A percentile compares a stretch with the other conserved stretches of the same genome.
Conservation (phyloP, 2,113 vertebrate genomes). For the Nicator chloris region DNA sequence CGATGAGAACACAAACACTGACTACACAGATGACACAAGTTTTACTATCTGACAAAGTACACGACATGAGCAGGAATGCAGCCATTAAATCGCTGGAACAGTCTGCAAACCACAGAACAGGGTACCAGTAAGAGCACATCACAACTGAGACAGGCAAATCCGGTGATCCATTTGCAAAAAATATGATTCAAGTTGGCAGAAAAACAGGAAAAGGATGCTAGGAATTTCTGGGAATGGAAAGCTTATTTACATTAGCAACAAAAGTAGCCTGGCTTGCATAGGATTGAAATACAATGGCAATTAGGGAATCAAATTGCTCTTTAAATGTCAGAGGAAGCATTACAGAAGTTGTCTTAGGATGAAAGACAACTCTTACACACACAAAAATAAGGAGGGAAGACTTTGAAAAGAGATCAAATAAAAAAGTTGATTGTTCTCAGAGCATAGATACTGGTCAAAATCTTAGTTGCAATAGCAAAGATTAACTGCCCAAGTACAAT, state of each 20-base stretch:
- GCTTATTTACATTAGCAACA: background rate
- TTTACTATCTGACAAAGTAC: background rate
- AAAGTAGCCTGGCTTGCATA: background rate
- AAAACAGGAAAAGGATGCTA: constrained; percentile 21
- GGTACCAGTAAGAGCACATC: background rate
- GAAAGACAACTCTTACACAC: background rate
- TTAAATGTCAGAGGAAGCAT: background rate
- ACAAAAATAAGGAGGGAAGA: background rate
- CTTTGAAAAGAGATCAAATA: background rate
- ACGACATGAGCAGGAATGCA: background rate
- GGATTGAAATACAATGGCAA: background rate
- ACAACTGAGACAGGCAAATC: background rate
- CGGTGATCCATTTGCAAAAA: background rate
- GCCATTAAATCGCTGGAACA: background rate
- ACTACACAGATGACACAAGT: background rate
- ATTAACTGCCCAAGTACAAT: background rate
- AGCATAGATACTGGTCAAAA: background rate
- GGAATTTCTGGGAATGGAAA: background rate
- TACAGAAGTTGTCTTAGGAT: background rate
- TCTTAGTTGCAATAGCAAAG: background rate
- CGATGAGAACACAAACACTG: background rate
- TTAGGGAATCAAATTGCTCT: background rate
- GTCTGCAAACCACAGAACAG: background rate
- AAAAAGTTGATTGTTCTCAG: background rate
- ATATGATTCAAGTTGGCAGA: background rate